Percentiles rank a stretch among this genome's conserved stretches.
phyloP scores from a whole-genome alignment of 2,797 vertebrate genomes.

The Lophotriccus pileatus region DNA sequence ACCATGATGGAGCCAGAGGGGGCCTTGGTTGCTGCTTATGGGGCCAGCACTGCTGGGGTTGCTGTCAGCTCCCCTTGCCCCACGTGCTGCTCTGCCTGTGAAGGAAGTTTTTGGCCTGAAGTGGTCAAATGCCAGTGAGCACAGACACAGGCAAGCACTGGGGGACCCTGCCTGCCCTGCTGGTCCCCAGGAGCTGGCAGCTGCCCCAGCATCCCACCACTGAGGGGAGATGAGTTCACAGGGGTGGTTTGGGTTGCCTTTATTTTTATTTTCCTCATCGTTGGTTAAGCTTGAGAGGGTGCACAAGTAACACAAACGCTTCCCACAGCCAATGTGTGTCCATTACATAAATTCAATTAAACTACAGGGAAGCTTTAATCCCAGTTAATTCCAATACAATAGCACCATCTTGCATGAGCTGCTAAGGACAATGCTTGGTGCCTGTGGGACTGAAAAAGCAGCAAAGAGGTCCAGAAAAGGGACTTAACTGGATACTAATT shows the following conservation, averaged over 20 bases:
- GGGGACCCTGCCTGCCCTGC: not conserved
- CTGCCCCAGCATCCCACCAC: not conserved
- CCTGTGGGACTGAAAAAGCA: not conserved
- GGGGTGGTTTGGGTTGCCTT: not conserved
- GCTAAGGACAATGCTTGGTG: not conserved
- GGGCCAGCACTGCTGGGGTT: not conserved
- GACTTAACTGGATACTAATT: not conserved
- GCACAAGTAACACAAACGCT: not conserved
- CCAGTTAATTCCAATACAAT: constrained; percentile 12
- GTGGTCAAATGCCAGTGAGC: not conserved
- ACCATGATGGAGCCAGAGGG: not conserved
- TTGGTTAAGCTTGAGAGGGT: not conserved
- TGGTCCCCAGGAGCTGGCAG: not conserved
- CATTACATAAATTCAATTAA: constrained; percentile 35
- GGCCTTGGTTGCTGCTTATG: not conserved
- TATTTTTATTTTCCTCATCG: not conserved
- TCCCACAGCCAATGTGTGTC: not conserved
- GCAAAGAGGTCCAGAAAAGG: not conserved
- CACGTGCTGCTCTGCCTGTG: not conserved
- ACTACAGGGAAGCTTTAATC: constrained; percentile 13
- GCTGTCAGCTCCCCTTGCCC: not conserved
- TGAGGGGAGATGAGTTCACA: not conserved
- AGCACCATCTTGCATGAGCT: constrained; percentile 13
- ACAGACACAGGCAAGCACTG: not conserved
- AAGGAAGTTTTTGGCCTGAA: not conserved